Percentiles rank a stretch among this genome's conserved stretches.
Conservation (phyloP, 1,140 invertebrate species). For the Dendrolimus punctatus region DNA sequence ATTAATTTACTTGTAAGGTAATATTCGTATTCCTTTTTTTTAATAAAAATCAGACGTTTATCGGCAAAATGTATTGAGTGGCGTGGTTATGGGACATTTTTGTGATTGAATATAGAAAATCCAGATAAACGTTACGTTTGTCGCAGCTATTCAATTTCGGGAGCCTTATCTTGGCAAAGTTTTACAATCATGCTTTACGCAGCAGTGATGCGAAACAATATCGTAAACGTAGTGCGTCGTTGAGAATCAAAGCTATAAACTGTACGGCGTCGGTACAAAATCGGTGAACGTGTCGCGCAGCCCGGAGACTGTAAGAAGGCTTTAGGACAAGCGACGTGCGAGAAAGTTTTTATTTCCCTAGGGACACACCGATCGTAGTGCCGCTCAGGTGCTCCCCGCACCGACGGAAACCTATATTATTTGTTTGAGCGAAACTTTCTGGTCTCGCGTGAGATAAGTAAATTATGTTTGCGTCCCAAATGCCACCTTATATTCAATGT, state of each 20-base stretch:
- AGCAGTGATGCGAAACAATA: conserved; percentile 49
- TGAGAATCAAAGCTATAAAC: conserved; percentile 60
- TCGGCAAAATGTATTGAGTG: not conserved
- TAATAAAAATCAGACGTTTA: not conserved
- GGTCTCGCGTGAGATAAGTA: conserved; percentile 65
- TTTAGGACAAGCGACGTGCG: conserved; percentile 67
- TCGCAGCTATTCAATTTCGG: conserved; percentile 22
- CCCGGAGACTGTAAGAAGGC: conserved; percentile 52
- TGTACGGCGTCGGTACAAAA: conserved; percentile 46
- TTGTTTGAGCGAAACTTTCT: conserved; percentile 69
- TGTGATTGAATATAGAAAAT: not conserved
- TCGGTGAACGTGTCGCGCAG: conserved; percentile 50
- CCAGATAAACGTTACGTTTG: conserved; percentile 2
- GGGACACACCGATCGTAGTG: conserved; percentile 64
- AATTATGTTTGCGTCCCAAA: conserved; percentile 61
- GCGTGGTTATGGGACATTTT: no score
- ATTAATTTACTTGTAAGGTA: conserved; percentile 14
- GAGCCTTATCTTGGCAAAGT: conserved; percentile 16
- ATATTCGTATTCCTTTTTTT: not conserved
- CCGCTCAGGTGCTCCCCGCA: conserved; percentile 63
- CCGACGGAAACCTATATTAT: conserved; percentile 67
- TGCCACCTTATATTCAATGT: conserved; percentile 44
- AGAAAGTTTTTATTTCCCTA: conserved; percentile 71
- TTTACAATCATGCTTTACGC: conserved; percentile 33
- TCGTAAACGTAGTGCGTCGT: conserved; percentile 54